Conservation (phyloP, 2,797 vertebrate species). For the Bovichtus diacanthus region DNA sequence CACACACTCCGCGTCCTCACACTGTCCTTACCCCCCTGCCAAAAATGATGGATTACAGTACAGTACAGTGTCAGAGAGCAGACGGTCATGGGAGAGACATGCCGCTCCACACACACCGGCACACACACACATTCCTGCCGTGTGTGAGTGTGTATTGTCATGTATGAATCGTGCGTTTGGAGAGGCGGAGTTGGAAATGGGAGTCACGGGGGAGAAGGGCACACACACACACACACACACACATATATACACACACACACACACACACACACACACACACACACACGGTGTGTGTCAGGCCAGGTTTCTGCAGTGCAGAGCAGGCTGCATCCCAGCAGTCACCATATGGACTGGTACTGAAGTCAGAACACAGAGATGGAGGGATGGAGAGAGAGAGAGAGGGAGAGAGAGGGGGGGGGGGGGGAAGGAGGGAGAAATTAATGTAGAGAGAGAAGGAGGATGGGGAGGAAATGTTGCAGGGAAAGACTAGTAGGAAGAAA, state of each 20-base stretch:
- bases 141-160: slow-evolving; percentile 53
- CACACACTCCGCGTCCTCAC: slow-evolving; percentile 17
- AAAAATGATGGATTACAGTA: slow-evolving; percentile 55
- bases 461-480: neutral
- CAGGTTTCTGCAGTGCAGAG: slow-evolving; percentile 75
- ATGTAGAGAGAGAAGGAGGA: neutral
- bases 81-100: slow-evolving; percentile 38
- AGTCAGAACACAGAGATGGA: slow-evolving; percentile 59
- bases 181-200: slow-evolving; percentile 30
- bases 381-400: slow-evolving; percentile 8
- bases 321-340: slow-evolving; percentile 83
- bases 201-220: slow-evolving; percentile 33
- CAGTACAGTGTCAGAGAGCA: slow-evolving; percentile 54
- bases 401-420: neutral
- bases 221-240: slow-evolving; percentile 11
- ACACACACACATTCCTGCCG: slow-evolving; percentile 42
- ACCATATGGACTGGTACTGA: slow-evolving; percentile 84
- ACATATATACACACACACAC: neutral
- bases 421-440: neutral
- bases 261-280: slow-evolving; percentile 26
- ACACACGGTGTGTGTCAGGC: slow-evolving; percentile 61
- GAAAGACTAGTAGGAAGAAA: too few relatives aligned
- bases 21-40: slow-evolving; percentile 29
- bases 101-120: neutral
- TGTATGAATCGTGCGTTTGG: slow-evolving; percentile 37